phyloP scores from a whole-genome alignment of 2,888 invertebrate genomes.

The Choreutis nemorana region DNA sequence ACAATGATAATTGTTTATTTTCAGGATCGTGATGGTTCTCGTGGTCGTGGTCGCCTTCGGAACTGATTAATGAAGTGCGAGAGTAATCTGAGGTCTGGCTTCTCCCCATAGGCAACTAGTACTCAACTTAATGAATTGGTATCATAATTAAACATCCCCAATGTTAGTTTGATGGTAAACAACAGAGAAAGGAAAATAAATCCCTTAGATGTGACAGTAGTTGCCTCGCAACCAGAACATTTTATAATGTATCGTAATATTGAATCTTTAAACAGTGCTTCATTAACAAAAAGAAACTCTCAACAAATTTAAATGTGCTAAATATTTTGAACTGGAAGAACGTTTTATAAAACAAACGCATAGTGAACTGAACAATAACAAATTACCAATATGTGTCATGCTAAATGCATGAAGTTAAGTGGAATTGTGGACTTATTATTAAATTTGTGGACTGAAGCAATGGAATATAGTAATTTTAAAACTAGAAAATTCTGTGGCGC shows the following conservation, averaged over 20 bases:
- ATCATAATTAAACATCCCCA: conserved; percentile 37
- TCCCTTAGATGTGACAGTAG: conserved; percentile 31
- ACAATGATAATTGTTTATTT: conserved; percentile 22
- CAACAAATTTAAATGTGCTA: conserved; percentile 64
- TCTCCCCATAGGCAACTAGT: conserved; percentile 65
- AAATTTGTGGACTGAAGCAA: conserved; percentile 63
- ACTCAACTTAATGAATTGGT: conserved; percentile 51
- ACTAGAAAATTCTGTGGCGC: conserved; percentile 63
- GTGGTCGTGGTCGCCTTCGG: conserved; percentile 55
- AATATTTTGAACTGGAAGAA: conserved; percentile 60
- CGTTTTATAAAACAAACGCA: conserved; percentile 55
- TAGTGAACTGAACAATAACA: conserved; percentile 60
- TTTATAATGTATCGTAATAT: conserved; percentile 52
- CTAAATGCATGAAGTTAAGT: conserved; percentile 36
- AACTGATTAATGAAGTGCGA: conserved; percentile 44
- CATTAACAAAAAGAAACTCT: conserved; percentile 46
- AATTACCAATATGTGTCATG: conserved; percentile 30
- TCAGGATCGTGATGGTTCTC: conserved; percentile 56
- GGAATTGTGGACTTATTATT: conserved; percentile 62
- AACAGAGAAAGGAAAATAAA: conserved; percentile 26
- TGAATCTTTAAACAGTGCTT: conserved; percentile 61
- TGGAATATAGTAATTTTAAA: conserved; percentile 61
- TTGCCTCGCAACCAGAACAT: conserved; percentile 52
- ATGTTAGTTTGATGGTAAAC: conserved; percentile 31
- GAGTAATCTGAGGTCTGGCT: conserved; percentile 53